phyloP scores from a whole-genome alignment of 2,797 vertebrate species.

The Agapornis canus region DNA sequence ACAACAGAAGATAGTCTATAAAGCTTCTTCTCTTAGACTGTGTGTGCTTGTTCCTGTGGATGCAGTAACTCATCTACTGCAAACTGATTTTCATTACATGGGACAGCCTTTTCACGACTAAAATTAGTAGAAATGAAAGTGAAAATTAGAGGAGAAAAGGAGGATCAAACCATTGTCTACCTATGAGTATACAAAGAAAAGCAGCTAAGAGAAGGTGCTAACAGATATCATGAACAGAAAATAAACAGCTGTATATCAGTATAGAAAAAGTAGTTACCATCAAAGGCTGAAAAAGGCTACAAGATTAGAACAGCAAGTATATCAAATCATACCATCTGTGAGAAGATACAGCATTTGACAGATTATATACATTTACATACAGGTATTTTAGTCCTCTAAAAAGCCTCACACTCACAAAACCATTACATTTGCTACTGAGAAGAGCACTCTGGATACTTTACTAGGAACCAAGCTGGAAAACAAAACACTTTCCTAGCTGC shows the following conservation, averaged over 20 bases:
- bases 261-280: not conserved
- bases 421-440: not conserved
- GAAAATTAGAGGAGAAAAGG: not conserved
- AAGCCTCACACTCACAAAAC: not conserved
- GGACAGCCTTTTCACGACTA: not conserved
- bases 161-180: not conserved
- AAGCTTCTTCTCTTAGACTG: not conserved
- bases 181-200: not conserved
- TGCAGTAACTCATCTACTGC: not conserved
- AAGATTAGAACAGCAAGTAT: not conserved
- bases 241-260: not conserved
- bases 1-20: not conserved
- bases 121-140: not conserved
- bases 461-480: not conserved
- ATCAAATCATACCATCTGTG: not conserved
- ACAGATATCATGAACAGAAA: not conserved
- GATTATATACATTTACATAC: not conserved
- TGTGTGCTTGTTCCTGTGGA: not conserved
- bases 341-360: not conserved
- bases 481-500: not conserved
- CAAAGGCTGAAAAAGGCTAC: not conserved
- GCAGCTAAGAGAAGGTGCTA: not conserved
- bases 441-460: not conserved
- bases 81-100: fast-evolving
- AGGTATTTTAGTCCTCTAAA: not conserved